Evolutionary conservation across 2,888 invertebrate species (phyloP), one percentile per base, ranked within the genome.

Genomic region (Lasioglossum morio): DNA sequence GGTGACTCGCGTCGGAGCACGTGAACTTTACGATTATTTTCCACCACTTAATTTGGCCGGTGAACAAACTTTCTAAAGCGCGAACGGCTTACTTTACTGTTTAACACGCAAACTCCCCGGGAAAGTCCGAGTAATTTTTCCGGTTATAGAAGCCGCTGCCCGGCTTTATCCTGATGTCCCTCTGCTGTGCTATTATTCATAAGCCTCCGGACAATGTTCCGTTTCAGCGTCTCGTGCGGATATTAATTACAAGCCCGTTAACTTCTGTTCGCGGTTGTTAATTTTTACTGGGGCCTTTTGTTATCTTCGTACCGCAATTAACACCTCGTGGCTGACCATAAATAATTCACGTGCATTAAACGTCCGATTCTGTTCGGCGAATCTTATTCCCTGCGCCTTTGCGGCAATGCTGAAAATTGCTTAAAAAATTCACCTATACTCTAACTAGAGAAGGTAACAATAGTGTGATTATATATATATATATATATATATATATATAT

Each of bases 181-280:
- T 60, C 43, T 19, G 76, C 57, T 73, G 63, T 53, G 43, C 46
- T 72, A 86, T 86, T 86, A 86, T 86, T 84, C 84, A 86, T 77
- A 84, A 86, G 69, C 73, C 79, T 70, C 73, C 57, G 77, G 73
- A 85, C 77, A 77, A 77, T 80, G 74, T 80, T 70, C 69, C 77
- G 60, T 80, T 86, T 72, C 80, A 75, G 37, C 63, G 79, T 70
- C 70, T 84, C 72, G 43, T 30, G 72, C 53, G 76, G 53, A 84
- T 84, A 85, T 80, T 85, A 84, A 85, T 84, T 80, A 77, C 73
- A 48, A 23, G 43, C 2, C 27, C 53, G 60, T 84, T 63, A 57
- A 79, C 48, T 72, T 63, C 43, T 70, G 43, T 60, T 40, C 53
- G 10, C 30, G 46, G 34, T 7, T 40, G 40, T 74, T 74, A n/a